Evolutionary conservation across 1,140 invertebrate genomes (phyloP).

Genomic region (Dryas iulia): DNA sequence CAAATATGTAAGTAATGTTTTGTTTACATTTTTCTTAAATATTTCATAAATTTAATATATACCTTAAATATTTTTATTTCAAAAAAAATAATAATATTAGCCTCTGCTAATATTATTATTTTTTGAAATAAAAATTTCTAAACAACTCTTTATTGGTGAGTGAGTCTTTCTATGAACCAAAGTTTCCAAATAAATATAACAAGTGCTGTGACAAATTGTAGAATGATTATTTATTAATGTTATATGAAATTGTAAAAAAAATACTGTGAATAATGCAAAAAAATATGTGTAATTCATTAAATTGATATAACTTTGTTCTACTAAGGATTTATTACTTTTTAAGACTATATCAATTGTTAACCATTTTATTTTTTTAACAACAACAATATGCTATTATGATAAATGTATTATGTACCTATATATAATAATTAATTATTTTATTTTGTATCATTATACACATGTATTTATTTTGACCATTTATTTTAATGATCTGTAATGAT

Average conservation of each 20-base stretch:
- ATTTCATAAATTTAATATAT: too few species aligned
- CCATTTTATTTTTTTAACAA: background rate
- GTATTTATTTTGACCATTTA: background rate
- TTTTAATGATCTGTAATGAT: background rate
- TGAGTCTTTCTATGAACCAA: background rate
- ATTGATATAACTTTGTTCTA: background rate
- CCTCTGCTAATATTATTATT: too few species aligned
- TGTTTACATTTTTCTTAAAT: too few species aligned
- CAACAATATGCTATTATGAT: background rate
- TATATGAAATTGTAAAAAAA: background rate
- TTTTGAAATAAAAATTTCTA: too few species aligned
- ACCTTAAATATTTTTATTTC: too few species aligned
- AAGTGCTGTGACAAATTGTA: background rate
- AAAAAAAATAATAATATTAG: background rate
- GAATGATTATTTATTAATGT: background rate
- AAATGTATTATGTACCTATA: background rate
- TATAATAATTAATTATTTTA: background rate
- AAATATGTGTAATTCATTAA: background rate
- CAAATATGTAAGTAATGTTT: too few species aligned
- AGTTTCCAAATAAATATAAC: background rate
- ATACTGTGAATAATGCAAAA: background rate
- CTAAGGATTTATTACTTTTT: background rate
- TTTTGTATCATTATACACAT: background rate
- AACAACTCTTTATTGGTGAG: too few species aligned
- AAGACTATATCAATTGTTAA: background rate